Base-by-base conservation (phyloP, 2,797 vertebrate species). In the Erithacus rubecula region DNA sequence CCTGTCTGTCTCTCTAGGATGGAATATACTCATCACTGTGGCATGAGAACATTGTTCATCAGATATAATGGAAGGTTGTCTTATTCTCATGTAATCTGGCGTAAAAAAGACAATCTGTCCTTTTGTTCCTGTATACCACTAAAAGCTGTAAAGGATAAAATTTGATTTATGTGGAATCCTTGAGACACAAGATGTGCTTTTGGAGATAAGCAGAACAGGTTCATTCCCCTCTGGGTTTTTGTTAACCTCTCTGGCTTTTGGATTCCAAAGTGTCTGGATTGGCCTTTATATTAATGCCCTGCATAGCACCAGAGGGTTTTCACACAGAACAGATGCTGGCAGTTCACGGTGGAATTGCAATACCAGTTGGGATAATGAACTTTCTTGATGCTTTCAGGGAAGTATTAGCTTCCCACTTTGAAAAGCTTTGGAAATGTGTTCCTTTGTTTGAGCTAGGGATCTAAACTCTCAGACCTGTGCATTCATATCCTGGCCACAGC, bases 131-230 rank as follows among this genome's bases (percentile, higher is more conserved):
- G 55, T 84, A 11, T 39, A 72, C 72, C 68, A 78, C 68, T 94
- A 64, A 89, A 95, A 93, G 67, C 93, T 91, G 56, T 81, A 92
- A 94, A 90, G 91, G 71, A 87, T 86, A 68, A 94, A 95, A 93
- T 86, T 87, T 83, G 44, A 86, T 94, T 95, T 93, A 93, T 88
- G 34, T 94, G 85, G 55, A 86, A 62, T 95, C 80, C 91, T 84
- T 93, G 87, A 82, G 70, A 91, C 74, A 83, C 87, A 96, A 93
- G 92, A 94, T 93, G 87, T 87, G 83, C 47, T 79, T 97, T 91
- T 94, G 85, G 91, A 91, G 91, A 95, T 94, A 96, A 95, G 87
- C 93, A 77, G 85, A 56, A 41, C 74, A 90, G 95, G 94, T 95
- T 94, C 87, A 70, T 84, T 46, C 77, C 80, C 62, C 34, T 77